phyloP scores from a whole-genome alignment of 2,113 vertebrate genomes.

The Erpornis zantholeuca region DNA sequence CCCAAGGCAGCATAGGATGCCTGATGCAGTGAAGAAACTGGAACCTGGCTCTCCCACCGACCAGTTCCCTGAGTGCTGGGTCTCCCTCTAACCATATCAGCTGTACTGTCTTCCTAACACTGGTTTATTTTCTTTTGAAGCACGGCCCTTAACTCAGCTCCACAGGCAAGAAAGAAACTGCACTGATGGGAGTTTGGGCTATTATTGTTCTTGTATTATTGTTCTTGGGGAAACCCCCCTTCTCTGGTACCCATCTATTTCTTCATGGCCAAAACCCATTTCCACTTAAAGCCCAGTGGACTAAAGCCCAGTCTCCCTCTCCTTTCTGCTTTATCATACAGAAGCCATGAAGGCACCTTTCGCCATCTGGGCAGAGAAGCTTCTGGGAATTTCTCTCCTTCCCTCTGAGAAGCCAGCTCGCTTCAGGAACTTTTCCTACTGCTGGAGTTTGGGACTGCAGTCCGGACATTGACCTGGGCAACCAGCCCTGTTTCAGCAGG shows the following conservation, averaged over 20 bases:
- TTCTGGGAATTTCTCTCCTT: background rate
- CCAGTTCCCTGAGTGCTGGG: background rate
- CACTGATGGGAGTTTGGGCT: background rate
- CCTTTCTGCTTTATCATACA: background rate
- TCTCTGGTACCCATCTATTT: background rate
- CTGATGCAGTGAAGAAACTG: background rate
- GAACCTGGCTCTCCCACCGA: background rate
- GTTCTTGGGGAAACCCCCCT: background rate
- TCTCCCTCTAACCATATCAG: background rate
- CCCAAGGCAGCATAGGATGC: background rate
- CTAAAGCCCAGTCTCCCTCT: background rate
- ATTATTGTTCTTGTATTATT: background rate
- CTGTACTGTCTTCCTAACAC: background rate
- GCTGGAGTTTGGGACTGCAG: background rate
- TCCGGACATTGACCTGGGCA: background rate
- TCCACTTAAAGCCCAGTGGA: background rate
- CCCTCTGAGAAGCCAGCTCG: background rate
- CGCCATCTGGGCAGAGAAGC: background rate
- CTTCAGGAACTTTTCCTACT: background rate
- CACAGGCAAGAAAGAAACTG: background rate
- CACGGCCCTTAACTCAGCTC: background rate
- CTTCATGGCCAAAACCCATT: background rate
- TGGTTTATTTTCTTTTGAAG: background rate
- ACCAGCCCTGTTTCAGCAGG: background rate
- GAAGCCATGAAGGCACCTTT: background rate